Conservation (phyloP, 2,113 vertebrate genomes). For the Macquaria ambigua region DNA sequence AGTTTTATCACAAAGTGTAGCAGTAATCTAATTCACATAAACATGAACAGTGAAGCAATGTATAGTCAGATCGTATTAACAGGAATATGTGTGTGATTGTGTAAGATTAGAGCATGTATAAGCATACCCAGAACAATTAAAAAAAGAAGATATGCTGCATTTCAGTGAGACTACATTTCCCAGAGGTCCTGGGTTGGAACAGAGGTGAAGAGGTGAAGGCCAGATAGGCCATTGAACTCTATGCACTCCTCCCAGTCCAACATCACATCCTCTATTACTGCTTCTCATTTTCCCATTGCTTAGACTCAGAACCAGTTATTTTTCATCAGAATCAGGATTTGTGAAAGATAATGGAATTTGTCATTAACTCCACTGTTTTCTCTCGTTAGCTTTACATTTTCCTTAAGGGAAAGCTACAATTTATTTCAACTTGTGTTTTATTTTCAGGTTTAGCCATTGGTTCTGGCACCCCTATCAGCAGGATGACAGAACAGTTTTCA, state of each 20-base stretch:
- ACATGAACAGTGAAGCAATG: background rate
- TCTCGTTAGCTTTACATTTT: background rate
- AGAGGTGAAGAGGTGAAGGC: constrained; percentile 61
- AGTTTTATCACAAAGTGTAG: constrained; percentile 63
- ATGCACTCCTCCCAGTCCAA: constrained; percentile 4
- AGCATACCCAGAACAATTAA: fast-evolving
- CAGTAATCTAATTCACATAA: fast-evolving
- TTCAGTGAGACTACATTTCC: constrained; percentile 79
- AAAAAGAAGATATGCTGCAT: fast-evolving
- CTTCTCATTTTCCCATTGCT: background rate
- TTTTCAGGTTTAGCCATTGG: background rate
- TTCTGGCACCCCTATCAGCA: background rate
- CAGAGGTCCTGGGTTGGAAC: constrained; percentile 37
- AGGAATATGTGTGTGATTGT: fast-evolving
- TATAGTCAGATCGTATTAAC: fast-evolving
- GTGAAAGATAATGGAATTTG: background rate
- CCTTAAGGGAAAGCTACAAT: background rate
- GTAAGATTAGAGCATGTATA: fast-evolving
- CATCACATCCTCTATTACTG: constrained; percentile 25
- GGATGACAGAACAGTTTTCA: background rate
- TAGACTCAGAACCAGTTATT: too few relatives aligned
- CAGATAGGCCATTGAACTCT: constrained; percentile 79
- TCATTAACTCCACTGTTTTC: too few relatives aligned
- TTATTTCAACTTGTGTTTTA: background rate
- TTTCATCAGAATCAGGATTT: background rate